Conservation (phyloP, 2,797 vertebrate genomes). For the Pelodytes ibericus region DNA sequence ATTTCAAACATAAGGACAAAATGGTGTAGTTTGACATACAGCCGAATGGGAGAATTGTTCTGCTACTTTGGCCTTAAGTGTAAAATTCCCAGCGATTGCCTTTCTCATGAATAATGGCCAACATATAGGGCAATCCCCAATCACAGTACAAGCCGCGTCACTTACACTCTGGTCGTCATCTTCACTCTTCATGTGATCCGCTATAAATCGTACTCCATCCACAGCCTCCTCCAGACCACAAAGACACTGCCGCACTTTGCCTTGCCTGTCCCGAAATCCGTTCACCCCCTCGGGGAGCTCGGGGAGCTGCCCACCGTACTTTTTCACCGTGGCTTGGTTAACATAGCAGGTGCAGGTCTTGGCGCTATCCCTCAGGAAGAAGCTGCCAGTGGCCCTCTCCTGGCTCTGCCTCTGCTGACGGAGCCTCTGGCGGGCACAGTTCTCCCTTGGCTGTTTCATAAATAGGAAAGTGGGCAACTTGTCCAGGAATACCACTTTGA, state of each 20-base stretch:
- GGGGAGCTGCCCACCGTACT: slow-evolving; percentile 71
- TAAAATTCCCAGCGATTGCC: no score
- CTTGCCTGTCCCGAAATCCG: slow-evolving; percentile 76
- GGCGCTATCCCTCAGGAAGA: slow-evolving; percentile 67
- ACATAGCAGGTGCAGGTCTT: slow-evolving; percentile 84
- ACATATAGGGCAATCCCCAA: no score
- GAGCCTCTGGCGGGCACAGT: slow-evolving; percentile 86
- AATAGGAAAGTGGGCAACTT: slow-evolving; percentile 90
- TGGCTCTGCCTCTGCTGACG: slow-evolving; percentile 80
- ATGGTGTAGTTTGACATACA: no score
- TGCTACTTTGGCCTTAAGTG: no score
- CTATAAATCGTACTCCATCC: slow-evolving; percentile 77
- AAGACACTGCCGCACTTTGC: slow-evolving; percentile 67
- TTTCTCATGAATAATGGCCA: no score
- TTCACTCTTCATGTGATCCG: slow-evolving; percentile 93
- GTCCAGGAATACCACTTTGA: slow-evolving; percentile 89
- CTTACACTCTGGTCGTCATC: slow-evolving; percentile 96
- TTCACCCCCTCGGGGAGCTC: slow-evolving; percentile 74
- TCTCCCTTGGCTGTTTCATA: slow-evolving; percentile 90
- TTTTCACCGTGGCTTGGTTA: slow-evolving; percentile 82
- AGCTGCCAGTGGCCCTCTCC: slow-evolving; percentile 60
- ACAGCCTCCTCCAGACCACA: slow-evolving; percentile 69
- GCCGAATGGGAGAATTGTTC: no score
- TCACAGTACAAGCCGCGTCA: no score
- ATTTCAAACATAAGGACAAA: no score